Percentiles rank a stretch among this genome's conserved stretches.
These are phyloP conservation scores for Drosophila flavopinicola DNA, from an alignment of 2,888 invertebrate genomes.

Conservation along the genomic window DNA sequence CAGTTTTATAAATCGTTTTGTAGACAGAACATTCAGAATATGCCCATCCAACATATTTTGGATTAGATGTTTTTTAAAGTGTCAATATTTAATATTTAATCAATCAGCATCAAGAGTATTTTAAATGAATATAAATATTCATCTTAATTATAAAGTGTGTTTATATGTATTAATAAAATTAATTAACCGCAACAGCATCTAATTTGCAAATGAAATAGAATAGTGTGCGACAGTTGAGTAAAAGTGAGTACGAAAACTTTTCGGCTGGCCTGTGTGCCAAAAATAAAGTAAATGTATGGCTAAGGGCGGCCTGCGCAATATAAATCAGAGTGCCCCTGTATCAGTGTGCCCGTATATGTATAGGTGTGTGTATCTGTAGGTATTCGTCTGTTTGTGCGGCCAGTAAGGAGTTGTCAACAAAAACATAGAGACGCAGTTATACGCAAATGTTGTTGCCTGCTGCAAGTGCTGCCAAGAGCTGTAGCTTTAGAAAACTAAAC, in stretches of 20 bases:
- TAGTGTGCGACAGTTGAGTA: not conserved
- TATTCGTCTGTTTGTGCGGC: constrained; percentile 34
- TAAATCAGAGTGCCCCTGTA: constrained; percentile 38
- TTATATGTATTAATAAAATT: not conserved
- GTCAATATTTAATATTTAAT: no score
- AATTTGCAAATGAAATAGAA: constrained; percentile 4
- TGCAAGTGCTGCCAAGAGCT: constrained; percentile 31
- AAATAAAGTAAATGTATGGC: constrained; percentile 41
- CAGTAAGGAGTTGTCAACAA: constrained; percentile 75
- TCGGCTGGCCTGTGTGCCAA: constrained; percentile 32
- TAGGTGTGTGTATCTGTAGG: constrained; percentile 5
- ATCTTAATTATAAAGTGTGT: no score
- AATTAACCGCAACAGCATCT: no score
- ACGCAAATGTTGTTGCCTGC: constrained; percentile 48
- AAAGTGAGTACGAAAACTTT: constrained; percentile 47
- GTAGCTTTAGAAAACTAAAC: constrained; percentile 42
- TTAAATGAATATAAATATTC: no score
- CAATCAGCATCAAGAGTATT: no score
- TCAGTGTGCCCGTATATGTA: constrained; percentile 3
- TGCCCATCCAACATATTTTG: no score
- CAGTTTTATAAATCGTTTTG: no score
- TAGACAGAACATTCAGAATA: no score
- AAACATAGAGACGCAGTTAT: constrained; percentile 77
- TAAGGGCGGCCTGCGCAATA: constrained; percentile 43
- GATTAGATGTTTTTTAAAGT: no score